These are phyloP conservation scores for Acestrorhynchus altus DNA, from an alignment of 2,797 vertebrate genomes.

Conservation along the genomic window DNA sequence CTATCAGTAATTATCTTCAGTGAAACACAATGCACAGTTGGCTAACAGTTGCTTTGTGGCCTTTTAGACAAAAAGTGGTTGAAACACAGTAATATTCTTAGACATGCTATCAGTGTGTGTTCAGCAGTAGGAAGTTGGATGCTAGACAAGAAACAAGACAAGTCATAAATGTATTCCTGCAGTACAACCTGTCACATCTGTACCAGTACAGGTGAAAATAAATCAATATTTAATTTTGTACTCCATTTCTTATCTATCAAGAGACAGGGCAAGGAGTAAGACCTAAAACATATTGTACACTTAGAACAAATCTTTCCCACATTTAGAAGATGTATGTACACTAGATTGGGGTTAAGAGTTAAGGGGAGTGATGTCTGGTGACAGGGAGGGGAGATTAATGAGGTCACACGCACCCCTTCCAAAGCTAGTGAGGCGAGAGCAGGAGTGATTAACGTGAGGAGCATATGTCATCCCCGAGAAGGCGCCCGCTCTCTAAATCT, in stretches of 20 bases:
- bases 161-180: not conserved
- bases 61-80: not conserved
- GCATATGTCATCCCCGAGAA: slow-evolving; percentile 89
- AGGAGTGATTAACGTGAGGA: slow-evolving; percentile 77
- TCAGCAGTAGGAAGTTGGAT: not conserved
- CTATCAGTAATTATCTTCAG: slow-evolving; percentile 21
- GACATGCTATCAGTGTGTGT: not conserved
- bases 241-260: slow-evolving; percentile 37
- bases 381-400: slow-evolving; percentile 28
- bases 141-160: not conserved
- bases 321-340: slow-evolving; percentile 14
- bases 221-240: slow-evolving; percentile 38
- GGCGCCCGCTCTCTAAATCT: slow-evolving; percentile 94
- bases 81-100: not conserved
- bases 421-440: slow-evolving; percentile 76
- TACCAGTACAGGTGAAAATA: not conserved
- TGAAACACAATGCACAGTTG: not conserved
- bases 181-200: not conserved
- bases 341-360: slow-evolving; percentile 37
- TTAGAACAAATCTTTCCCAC: slow-evolving; percentile 9
- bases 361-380: slow-evolving; percentile 29
- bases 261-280: slow-evolving; percentile 18
- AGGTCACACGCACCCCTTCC: slow-evolving; percentile 71
- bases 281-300: slow-evolving; percentile 30
- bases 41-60: not conserved